Evolutionary conservation across 2,113 vertebrate species (phyloP).

Genomic region (Bufo bufo): DNA sequence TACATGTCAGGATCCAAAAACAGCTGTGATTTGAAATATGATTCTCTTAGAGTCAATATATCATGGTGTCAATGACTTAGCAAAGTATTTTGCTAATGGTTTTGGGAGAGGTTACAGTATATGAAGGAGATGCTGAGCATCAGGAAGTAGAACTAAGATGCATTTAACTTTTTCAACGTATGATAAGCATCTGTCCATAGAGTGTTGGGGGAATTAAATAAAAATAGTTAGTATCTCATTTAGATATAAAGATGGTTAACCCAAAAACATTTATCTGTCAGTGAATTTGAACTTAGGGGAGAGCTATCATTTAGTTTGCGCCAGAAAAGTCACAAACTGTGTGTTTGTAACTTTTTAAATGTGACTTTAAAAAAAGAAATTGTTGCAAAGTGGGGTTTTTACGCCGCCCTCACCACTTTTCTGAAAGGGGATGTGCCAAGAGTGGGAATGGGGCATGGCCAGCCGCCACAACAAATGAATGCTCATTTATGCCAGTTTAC

Average conservation of each 20-base stretch:
- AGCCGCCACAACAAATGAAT: too few species aligned
- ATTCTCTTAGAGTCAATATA: constrained; percentile 49
- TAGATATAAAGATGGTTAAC: background rate
- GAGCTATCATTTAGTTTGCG: too few species aligned
- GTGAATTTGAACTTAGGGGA: too few species aligned
- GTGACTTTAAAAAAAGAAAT: too few species aligned
- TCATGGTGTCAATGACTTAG: constrained; percentile 42
- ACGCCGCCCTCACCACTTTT: too few species aligned
- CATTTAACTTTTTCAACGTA: background rate
- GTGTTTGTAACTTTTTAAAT: too few species aligned
- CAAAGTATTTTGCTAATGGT: constrained; percentile 47
- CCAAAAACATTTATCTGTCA: background rate
- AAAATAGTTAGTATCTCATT: background rate
- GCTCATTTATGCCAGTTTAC: too few species aligned
- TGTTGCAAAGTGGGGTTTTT: too few species aligned
- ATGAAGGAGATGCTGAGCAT: constrained; percentile 30
- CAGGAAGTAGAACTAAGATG: background rate
- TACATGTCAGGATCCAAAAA: constrained; percentile 56
- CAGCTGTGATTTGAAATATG: constrained; percentile 54
- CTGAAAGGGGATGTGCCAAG: too few species aligned
- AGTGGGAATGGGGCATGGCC: too few species aligned
- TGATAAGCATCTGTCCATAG: background rate
- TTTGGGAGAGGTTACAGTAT: constrained; percentile 31
- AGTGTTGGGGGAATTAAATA: background rate
- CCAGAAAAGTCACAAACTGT: too few species aligned